Evolutionary conservation across 2,797 vertebrate genomes (phyloP), one percentile per base, ranked within the genome.

Genomic region (Enteromius mattozi): DNA sequence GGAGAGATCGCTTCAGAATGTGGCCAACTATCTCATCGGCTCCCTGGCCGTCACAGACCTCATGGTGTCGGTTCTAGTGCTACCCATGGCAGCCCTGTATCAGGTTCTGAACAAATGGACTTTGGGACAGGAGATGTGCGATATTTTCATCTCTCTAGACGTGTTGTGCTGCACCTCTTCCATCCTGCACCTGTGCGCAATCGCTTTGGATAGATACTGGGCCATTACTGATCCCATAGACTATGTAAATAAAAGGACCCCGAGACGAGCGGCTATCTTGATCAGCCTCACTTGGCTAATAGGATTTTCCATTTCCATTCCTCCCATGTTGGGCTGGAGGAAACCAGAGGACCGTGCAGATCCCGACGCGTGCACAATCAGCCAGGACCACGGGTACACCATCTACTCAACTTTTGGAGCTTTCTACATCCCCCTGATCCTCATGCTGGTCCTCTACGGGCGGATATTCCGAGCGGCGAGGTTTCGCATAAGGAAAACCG

Each of bases 51-150:
- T 99, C 86, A 98, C 98, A 72, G 98, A 99, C 92, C 95, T 99
- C 88, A 97, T 99, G 98, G 98, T 99, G 61, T 99, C 98, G 47
- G 97, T 99, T 76, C 93, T 99, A 89, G 98, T 99, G 86, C 90
- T 99, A 90, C 98, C 98, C 82, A 99, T 99, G 98, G 98, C 98
- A 35, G 98, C 98, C 70, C 95, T 98, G 47, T 98, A 99, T 92
- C 98, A 99, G 92, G 98, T 99, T 86, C 92, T 99, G 92, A 97
- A 98, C 93, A 98, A 97, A 92, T 99, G 98, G 98, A 99, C 98
- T 1, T 94, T 99, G 84, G 98, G 98, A 2, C 98, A 99, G 92
- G 96, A 95, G 89, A 96, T 96, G 80, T 99, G 98, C 87, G 98
- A 99, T 89, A 93, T 99, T 85, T 99, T 99, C 90, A 99, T 98